These are phyloP conservation scores for Grallaria varia DNA, from an alignment of 2,113 vertebrate genomes.

Conservation along the genomic window DNA sequence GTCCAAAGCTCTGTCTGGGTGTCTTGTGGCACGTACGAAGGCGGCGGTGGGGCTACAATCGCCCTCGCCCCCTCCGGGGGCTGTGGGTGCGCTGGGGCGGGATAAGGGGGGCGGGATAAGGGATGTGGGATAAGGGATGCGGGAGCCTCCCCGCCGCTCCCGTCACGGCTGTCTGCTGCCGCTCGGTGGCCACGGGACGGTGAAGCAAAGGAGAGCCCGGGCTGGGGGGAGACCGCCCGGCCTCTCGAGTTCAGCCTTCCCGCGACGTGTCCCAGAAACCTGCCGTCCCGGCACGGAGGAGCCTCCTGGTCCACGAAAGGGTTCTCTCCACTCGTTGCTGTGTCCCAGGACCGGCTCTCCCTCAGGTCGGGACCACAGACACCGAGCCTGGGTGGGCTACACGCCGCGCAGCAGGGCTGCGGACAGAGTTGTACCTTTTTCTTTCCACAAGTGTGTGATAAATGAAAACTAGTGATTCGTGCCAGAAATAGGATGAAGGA, in stretches of 20 bases:
- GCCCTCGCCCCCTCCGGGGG: not conserved
- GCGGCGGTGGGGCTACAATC: fast-evolving
- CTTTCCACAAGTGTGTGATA: not conserved
- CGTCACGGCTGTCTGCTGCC: not conserved
- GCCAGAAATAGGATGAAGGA: too few relatives aligned
- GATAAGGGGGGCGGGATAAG: not conserved
- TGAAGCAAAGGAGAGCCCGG: not conserved
- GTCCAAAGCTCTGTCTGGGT: not conserved
- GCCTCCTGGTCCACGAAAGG: not conserved
- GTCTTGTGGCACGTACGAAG: not conserved
- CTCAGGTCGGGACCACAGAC: not conserved
- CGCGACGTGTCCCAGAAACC: not conserved
- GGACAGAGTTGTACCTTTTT: not conserved
- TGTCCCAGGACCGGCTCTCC: not conserved
- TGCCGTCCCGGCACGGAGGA: fast-evolving
- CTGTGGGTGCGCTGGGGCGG: too few relatives aligned
- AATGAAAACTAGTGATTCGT: too few relatives aligned
- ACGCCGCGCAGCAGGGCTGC: fast-evolving
- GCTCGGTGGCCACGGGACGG: not conserved
- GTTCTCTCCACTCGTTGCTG: not conserved
- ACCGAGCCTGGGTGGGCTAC: too few relatives aligned
- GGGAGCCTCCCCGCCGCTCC: not conserved
- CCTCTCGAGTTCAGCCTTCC: not conserved
- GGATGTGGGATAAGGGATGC: not conserved
- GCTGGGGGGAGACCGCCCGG: fast-evolving